Percentiles rank a stretch among this genome's conserved stretches.
Evolutionary conservation across 2,113 vertebrate genomes (phyloP).

Genomic region (Hypocryptadius cinnamomeus): DNA sequence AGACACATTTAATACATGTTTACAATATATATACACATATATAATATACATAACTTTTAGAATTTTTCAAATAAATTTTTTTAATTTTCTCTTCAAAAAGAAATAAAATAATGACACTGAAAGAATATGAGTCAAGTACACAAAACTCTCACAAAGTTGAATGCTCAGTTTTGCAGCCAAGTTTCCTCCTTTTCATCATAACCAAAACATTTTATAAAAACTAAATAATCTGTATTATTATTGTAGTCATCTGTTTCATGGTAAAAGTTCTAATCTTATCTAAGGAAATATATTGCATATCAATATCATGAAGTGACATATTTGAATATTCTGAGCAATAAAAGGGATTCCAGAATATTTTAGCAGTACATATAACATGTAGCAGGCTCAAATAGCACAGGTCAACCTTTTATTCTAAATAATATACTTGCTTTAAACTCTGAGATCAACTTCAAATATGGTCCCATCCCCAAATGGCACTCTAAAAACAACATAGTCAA

Average conservation of each 20-base stretch:
- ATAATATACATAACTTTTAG: constrained; percentile 80
- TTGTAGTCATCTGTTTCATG: constrained; percentile 54
- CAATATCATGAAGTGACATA: constrained; percentile 54
- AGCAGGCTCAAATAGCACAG: constrained; percentile 57
- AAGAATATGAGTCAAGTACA: constrained; percentile 70
- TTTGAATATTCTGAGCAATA: constrained; percentile 55
- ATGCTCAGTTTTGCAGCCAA: constrained; percentile 67
- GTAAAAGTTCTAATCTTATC: constrained; percentile 59
- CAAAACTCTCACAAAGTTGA: constrained; percentile 64
- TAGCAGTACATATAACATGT: constrained; percentile 46
- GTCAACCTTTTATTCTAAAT: constrained; percentile 14
- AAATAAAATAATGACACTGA: constrained; percentile 71
- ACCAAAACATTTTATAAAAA: constrained; percentile 67
- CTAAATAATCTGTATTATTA: constrained; percentile 66
- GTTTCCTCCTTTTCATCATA: constrained; percentile 53
- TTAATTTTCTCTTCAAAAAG: constrained; percentile 68
- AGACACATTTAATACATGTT: constrained; percentile 79
- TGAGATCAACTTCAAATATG: not conserved
- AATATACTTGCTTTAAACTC: constrained; percentile 4
- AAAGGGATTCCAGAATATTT: constrained; percentile 51
- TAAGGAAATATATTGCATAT: constrained; percentile 72
- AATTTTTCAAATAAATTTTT: constrained; percentile 77
- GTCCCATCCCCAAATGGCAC: constrained; percentile 3
- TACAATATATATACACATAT: constrained; percentile 80
- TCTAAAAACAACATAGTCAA: not conserved